Evolutionary conservation across 2,888 invertebrate genomes (phyloP).

Genomic region (Drosophila falleni): DNA sequence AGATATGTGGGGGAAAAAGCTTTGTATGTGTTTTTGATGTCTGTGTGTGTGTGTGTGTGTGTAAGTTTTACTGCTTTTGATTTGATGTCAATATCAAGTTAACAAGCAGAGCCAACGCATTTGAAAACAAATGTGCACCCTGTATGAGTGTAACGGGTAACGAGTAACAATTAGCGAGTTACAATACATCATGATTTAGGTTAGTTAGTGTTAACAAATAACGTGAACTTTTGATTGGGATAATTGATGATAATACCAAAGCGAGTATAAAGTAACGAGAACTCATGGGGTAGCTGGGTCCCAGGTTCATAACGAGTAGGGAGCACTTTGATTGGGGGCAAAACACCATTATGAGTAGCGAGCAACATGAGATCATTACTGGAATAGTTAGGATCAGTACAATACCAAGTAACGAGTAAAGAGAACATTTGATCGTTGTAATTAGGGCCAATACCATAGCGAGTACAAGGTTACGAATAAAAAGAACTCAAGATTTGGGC

Average conservation of each 20-base stretch:
- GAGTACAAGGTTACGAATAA: not conserved
- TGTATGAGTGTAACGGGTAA: not conserved
- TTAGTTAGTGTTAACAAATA: not conserved
- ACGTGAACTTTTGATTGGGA: too few relatives aligned
- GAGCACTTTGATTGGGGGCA: not conserved
- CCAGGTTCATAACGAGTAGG: not conserved
- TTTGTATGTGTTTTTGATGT: not conserved
- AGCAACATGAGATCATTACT: not conserved
- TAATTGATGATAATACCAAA: not conserved
- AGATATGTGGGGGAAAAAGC: not conserved
- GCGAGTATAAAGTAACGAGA: not conserved
- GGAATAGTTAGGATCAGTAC: not conserved
- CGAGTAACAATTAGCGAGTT: constrained; percentile 2
- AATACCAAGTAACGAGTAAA: not conserved
- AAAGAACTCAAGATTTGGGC: not conserved
- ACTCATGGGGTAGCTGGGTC: not conserved
- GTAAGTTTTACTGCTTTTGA: not conserved
- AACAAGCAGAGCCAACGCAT: constrained; percentile 1
- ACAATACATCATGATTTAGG: not conserved
- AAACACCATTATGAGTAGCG: not conserved
- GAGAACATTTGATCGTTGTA: not conserved
- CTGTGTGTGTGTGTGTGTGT: not conserved
- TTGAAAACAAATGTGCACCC: not conserved
- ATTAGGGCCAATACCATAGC: not conserved
- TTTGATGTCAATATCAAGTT: constrained; percentile 8